Percentiles rank a stretch among this genome's conserved stretches.
These are phyloP conservation scores for Sakesphorus luctuosus DNA, from an alignment of 2,113 vertebrate genomes.

Conservation along the genomic window DNA sequence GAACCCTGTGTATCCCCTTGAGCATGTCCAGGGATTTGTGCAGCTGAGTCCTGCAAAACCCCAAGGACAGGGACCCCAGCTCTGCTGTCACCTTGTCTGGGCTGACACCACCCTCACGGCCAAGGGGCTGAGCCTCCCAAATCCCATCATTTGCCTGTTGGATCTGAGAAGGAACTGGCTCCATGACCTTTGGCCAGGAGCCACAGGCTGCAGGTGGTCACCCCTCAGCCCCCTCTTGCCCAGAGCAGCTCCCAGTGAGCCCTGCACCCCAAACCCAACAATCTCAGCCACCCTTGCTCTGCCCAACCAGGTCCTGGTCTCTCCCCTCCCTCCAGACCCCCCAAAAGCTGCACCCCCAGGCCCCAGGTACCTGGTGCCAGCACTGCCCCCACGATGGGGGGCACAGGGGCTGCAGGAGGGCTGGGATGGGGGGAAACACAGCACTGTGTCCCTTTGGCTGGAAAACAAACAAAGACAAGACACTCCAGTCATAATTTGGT, in stretches of 20 bases:
- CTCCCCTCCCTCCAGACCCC: neutral
- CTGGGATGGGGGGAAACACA: fast-evolving
- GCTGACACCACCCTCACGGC: neutral
- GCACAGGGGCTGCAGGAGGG: fast-evolving
- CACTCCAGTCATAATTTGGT: neutral
- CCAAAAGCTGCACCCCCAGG: neutral
- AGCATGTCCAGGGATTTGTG: neutral
- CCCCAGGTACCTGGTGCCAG: neutral
- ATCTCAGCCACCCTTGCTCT: fast-evolving
- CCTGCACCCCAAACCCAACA: fast-evolving
- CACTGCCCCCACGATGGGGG: fast-evolving
- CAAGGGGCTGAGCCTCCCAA: neutral
- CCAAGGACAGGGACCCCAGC: neutral
- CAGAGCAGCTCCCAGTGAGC: neutral
- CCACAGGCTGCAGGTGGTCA: neutral
- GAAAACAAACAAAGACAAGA: neutral
- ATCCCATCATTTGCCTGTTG: too few relatives aligned
- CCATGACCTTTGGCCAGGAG: neutral
- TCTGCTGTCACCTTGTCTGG: neutral
- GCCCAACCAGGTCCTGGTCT: neutral
- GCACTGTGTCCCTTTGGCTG: neutral
- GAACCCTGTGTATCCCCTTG: neutral
- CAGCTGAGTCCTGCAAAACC: fast-evolving
- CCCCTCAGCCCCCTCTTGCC: neutral
- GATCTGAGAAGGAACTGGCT: neutral